Conservation (phyloP, 1,140 invertebrate species). For the Magallana ariakensis region DNA sequence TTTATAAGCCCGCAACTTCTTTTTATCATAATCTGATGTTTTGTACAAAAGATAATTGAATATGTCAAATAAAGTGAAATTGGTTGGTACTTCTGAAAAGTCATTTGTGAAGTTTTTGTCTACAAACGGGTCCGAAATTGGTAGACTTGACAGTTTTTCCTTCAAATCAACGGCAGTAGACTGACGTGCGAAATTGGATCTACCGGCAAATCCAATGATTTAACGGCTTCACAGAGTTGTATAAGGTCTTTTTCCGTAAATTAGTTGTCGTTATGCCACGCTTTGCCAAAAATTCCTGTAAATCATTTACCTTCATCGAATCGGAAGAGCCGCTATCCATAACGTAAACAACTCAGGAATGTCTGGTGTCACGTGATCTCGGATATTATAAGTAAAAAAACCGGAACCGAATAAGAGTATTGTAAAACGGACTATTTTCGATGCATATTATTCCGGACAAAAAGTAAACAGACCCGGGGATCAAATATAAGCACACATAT, state of each 20-base stretch:
- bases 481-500: too few species aligned
- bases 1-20: slow-evolving; percentile 5
- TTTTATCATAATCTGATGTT: slow-evolving; percentile 39
- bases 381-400: not conserved
- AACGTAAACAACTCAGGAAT: not conserved
- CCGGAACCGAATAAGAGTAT: not conserved
- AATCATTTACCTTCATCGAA: not conserved
- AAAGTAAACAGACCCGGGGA: too few species aligned
- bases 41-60: slow-evolving; percentile 29
- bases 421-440: not conserved
- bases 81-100: slow-evolving; percentile 2
- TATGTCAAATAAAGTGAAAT: slow-evolving; percentile 32
- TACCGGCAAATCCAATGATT: not conserved
- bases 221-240: not conserved
- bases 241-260: not conserved
- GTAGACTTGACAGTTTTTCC: not conserved
- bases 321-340: not conserved
- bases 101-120: slow-evolving; percentile 11
- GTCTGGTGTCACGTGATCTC: not conserved
- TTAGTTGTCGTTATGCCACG: not conserved
- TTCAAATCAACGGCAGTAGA: slow-evolving; percentile 17
- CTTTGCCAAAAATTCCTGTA: not conserved
- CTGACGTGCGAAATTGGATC: slow-evolving; percentile 10
- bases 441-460: too few species aligned
- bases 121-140: slow-evolving; percentile 35